Evolutionary conservation across 2,113 vertebrate species (phyloP), one percentile per base, ranked within the genome.

Genomic region (Diadophis punctatus): DNA sequence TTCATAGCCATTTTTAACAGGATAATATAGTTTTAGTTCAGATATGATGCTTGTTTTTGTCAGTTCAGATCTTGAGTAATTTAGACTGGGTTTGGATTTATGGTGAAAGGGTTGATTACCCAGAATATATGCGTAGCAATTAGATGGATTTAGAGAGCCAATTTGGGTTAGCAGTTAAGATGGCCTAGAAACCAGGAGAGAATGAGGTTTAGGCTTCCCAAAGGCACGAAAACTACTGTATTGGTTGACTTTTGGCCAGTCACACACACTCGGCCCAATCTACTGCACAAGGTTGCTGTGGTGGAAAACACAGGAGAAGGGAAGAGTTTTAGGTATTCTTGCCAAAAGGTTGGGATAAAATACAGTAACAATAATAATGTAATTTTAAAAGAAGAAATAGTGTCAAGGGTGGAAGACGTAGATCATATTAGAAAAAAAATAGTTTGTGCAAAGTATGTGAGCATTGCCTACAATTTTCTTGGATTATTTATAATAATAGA

Each of bases 51-150:
- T 91, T 95, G 86, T 16, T 52, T 56, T 90, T 96, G 74, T 93
- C 55, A 87, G 30, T 96, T 95, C 93, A 89, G 91, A 90, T 95
- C 93, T 87, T 92, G 94, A 68, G 60, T 39, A 92, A 63, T 92
- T 86, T 94, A 90, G 93, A 0, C 0, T 48, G 25, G 93, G 94
- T 93, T 90, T 96, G 0, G 0, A 30, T 60, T 95, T 96, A 88
- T 95, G 60, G 91, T 94, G 94, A 92, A 91, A 10, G 0, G 0
- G 53, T 46, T 93, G 93, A 93, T 63, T 96, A 14, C 93, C 92
- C 90, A 86, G 93, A 95, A 94, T 90, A 16, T 6, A 89, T 92
- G 34, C 90, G 93, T 93, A 95, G 90, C 85, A 87, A 93, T 49
- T 92, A 93, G 34, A n/a, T 91, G 52, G 52, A 91, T 56, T 43